A percentile compares a stretch with the other conserved stretches of the same genome.
Conservation (phyloP, 2,113 vertebrate genomes). For the Proterorhinus semilunaris region DNA sequence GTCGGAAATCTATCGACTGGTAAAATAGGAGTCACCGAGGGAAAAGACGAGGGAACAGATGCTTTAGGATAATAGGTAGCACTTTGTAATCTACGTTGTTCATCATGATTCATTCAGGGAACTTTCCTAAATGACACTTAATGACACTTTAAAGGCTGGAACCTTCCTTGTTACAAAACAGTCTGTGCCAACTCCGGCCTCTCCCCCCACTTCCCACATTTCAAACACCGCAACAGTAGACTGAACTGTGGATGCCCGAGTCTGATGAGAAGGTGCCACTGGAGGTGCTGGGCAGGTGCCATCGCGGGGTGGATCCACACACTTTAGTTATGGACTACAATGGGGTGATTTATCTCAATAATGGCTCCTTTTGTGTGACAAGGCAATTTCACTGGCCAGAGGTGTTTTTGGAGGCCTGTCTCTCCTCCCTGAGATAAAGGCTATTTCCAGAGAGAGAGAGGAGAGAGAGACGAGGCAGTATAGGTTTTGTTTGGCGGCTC, state of each 20-base stretch:
- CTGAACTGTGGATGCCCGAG: constrained; percentile 11
- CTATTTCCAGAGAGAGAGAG: constrained; percentile 51
- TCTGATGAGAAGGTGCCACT: constrained; percentile 20
- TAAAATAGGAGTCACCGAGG: too few relatives aligned
- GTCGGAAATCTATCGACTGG: too few relatives aligned
- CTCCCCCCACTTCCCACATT: constrained; percentile 1
- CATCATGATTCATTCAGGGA: too few relatives aligned
- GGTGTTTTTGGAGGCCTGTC: constrained; percentile 31
- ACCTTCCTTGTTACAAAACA: constrained; percentile 17
- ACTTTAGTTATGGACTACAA: constrained; percentile 68
- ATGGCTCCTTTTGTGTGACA: constrained; percentile 74
- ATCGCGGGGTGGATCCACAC: constrained; percentile 40
- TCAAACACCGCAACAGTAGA: constrained; percentile 24
- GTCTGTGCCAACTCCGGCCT: constrained; percentile 7
- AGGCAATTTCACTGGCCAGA: constrained; percentile 71
- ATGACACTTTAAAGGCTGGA: background rate
- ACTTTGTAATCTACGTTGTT: too few relatives aligned
- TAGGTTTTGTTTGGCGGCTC: too few relatives aligned
- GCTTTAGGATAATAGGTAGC: too few relatives aligned
- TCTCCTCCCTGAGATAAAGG: constrained; percentile 31
- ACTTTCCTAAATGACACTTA: too few relatives aligned
- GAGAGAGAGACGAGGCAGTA: constrained; percentile 36
- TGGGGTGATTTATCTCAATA: constrained; percentile 75
- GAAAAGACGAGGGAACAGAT: too few relatives aligned
- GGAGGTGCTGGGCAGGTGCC: constrained; percentile 52